Base-by-base conservation (phyloP, 2,113 vertebrate species). In the Phalacrocorax pelagicus region DNA sequence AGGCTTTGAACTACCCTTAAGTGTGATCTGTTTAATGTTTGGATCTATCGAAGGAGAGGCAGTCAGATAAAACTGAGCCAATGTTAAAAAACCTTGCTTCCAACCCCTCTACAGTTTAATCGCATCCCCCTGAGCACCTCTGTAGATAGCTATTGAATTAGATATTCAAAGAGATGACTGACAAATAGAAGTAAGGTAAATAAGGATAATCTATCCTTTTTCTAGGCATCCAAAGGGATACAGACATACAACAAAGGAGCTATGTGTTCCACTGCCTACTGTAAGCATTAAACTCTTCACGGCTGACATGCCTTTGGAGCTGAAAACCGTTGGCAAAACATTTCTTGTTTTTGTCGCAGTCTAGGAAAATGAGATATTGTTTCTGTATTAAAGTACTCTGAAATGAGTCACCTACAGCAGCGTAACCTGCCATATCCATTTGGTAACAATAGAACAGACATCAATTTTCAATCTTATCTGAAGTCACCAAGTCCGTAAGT, bases 381-480 rank as follows among this genome's bases (percentile, higher is more conserved):
- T 95, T 81, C 72, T 46, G 4, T 57, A 85, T 78, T 54, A 82
- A 84, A 93, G 65, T 30, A 46, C 27, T 78, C 59, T 78, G 70
- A 95, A 96, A 79, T 58, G 74, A 97, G 80, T 88, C 15, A 86
- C 78, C 79, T 94, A 55, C 91, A 94, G 88, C 66, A 90, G 81
- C 1, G 1, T 73, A 94, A 95, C 92, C 90, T 97, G 96, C 94
- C 82, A 67, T 72, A 81, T 81, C 88, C 95, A 94, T 97, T 98
- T 93, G 94, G 94, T 92, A 96, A 97, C 92, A 97, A 94, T 42
- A 96, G 90, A 93, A 82, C 94, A 97, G 97, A 97, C 96, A 92
- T 97, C 88, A 85, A 49, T 97, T 97, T 97, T 95, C 95, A 85
- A n/a, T 92, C 96, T 98, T 98, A 98, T 98, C 98, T 98, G 97